These are phyloP conservation scores for Prinia subflava DNA, from an alignment of 2,113 vertebrate species.

Conservation along the genomic window DNA sequence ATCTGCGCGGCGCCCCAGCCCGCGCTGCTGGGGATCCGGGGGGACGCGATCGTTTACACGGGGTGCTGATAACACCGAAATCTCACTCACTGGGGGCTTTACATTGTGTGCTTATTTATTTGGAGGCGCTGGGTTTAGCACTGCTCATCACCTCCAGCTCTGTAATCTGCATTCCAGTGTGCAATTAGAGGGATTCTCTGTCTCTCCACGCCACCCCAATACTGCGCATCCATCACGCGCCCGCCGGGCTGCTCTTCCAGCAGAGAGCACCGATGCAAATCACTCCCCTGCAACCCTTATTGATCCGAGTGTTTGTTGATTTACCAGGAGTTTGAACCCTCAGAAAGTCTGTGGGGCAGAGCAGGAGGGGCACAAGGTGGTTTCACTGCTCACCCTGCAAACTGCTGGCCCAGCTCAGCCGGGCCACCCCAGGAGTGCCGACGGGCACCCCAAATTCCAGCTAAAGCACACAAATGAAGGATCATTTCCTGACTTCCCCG, in stretches of 20 bases:
- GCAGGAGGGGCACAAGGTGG: rapidly evolving
- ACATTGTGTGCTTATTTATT: neutral
- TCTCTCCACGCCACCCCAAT: neutral
- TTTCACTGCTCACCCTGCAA: neutral
- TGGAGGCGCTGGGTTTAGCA: neutral
- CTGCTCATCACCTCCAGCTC: neutral
- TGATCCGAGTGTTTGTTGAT: neutral
- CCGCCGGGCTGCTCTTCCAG: neutral
- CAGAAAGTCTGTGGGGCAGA: neutral
- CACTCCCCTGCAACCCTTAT: neutral
- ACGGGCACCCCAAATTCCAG: neutral
- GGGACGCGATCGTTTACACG: slow-evolving; percentile 17
- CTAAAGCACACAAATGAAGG: neutral
- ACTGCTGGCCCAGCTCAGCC: neutral
- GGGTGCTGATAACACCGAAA: neutral
- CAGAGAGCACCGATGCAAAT: neutral
- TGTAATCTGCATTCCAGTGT: neutral
- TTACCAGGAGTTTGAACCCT: neutral
- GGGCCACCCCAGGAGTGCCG: rapidly evolving
- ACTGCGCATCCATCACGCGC: rapidly evolving
- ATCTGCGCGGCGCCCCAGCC: neutral
- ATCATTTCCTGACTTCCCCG: slow-evolving; percentile 3
- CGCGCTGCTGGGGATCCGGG: neutral
- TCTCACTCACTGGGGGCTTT: neutral
- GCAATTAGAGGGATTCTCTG: slow-evolving; percentile 1